These are phyloP conservation scores for Tadarida brasiliensis DNA, from an alignment of 2,797 vertebrate species.

Conservation along the genomic window DNA sequence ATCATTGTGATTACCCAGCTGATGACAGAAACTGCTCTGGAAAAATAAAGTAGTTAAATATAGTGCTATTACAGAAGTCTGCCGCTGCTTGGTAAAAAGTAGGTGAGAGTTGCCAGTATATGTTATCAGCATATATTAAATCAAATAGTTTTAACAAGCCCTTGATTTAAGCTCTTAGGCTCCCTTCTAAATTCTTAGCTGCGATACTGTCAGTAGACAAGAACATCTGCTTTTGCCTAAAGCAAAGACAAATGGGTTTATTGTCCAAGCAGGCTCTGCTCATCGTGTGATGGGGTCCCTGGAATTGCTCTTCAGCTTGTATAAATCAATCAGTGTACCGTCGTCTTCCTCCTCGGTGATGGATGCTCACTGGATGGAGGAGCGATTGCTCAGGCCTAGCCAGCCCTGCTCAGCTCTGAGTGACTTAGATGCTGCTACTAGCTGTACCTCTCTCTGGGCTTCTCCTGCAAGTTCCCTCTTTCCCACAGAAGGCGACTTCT, in stretches of 20 bases:
- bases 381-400: neutral
- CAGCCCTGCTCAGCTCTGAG: neutral
- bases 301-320: neutral
- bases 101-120: neutral
- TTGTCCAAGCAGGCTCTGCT: neutral
- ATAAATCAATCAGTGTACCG: neutral
- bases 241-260: neutral
- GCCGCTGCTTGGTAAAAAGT: neutral
- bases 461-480: neutral
- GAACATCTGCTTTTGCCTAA: neutral
- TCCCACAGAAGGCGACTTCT: neutral
- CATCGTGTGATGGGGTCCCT: neutral
- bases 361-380: neutral
- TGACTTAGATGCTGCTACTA: rapidly evolving
- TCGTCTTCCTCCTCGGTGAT: rapidly evolving
- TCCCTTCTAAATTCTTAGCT: neutral
- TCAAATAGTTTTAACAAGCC: neutral
- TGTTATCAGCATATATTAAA: neutral
- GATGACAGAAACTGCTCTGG: neutral
- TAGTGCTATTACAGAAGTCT: neutral
- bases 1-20: neutral
- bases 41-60: neutral
- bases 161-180: neutral
- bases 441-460: neutral
- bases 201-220: neutral